Evolutionary conservation across 2,888 invertebrate species (phyloP).

Genomic region (Nemapogon koenigi): DNA sequence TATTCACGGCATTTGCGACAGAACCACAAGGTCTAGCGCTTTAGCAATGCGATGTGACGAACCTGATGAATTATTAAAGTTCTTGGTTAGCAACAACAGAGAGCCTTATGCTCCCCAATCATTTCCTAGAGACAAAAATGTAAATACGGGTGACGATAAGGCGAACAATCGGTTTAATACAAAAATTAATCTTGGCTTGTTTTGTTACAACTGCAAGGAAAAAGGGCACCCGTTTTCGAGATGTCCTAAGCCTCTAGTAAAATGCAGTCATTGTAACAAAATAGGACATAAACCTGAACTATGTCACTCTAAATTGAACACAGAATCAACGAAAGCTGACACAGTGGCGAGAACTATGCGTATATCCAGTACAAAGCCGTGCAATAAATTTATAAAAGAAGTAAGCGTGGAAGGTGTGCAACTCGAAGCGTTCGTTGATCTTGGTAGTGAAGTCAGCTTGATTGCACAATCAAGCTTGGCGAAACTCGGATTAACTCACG

Average conservation of each 20-base stretch:
- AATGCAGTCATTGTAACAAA: constrained; percentile 3
- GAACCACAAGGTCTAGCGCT: constrained; percentile 13
- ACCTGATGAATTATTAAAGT: constrained; percentile 10
- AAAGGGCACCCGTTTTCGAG: constrained; percentile 11
- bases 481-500: neutral
- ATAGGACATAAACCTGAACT: constrained; percentile 13
- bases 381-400: constrained; percentile 7
- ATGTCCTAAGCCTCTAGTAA: constrained; percentile 13
- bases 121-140: neutral
- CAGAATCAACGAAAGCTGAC: neutral
- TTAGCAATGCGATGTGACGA: constrained; percentile 12
- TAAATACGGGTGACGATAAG: too few species aligned
- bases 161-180: too few species aligned
- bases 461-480: neutral
- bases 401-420: constrained; percentile 5
- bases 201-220: constrained; percentile 14
- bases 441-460: neutral
- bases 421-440: constrained; percentile 11
- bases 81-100: constrained; percentile 12
- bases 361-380: constrained; percentile 5
- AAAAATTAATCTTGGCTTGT: neutral
- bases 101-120: neutral
- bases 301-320: constrained; percentile 6
- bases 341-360: constrained; percentile 8
- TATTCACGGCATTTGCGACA: constrained; percentile 16